These are phyloP conservation scores for Syrista parreyssii DNA, from an alignment of 2,888 invertebrate genomes.

Conservation along the genomic window DNA sequence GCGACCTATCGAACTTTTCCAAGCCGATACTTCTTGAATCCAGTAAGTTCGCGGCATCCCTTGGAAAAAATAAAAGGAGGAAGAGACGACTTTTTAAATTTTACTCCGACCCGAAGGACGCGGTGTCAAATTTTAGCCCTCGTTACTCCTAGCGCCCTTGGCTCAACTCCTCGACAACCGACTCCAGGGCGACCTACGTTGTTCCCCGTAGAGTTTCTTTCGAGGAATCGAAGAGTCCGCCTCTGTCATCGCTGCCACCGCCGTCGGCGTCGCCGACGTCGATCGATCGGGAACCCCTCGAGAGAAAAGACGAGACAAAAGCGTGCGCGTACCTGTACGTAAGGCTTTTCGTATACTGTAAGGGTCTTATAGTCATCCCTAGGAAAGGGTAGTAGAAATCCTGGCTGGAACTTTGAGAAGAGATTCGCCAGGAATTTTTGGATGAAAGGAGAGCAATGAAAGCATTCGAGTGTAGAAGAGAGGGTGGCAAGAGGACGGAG, in stretches of 20 bases:
- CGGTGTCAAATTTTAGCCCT: background rate
- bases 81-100: background rate
- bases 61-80: background rate
- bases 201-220: background rate
- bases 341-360: background rate
- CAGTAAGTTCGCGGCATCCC: background rate
- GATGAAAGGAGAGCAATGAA: background rate
- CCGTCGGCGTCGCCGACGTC: background rate
- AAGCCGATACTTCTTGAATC: background rate
- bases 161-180: background rate
- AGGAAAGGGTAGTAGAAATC: background rate
- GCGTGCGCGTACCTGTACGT: background rate
- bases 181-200: background rate
- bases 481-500: constrained; percentile 10
- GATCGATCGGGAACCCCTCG: background rate
- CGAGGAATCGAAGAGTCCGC: background rate
- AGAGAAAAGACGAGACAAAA: background rate
- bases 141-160: background rate
- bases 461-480: background rate
- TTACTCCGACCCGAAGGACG: background rate
- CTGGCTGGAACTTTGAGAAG: background rate
- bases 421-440: background rate
- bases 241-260: background rate
- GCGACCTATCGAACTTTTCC: background rate
- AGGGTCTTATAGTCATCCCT: background rate